Percentiles rank a stretch among this genome's conserved stretches.
These are phyloP conservation scores for Erebia ligea DNA, from an alignment of 2,888 invertebrate genomes.

Conservation along the genomic window DNA sequence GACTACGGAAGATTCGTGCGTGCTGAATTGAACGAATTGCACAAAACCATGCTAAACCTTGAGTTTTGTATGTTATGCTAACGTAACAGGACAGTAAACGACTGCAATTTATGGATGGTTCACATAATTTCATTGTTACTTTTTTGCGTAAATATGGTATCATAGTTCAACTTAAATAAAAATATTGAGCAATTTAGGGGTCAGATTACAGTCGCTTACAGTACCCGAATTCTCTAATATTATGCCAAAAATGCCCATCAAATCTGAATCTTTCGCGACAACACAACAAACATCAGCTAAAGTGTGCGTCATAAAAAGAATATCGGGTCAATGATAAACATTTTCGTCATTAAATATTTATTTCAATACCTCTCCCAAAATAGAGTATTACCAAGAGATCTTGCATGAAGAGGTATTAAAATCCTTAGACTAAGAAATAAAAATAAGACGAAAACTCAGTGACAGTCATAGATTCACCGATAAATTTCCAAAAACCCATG, in stretches of 20 bases:
- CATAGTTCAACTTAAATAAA: constrained; percentile 37
- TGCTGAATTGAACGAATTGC: constrained; percentile 7
- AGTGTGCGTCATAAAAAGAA: constrained; percentile 12
- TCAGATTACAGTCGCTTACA: constrained; percentile 38
- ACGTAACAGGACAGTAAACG: constrained; percentile 11
- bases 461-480: constrained; percentile 30
- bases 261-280: constrained; percentile 12
- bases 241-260: constrained; percentile 18
- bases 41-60: constrained; percentile 9
- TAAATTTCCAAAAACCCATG: constrained; percentile 35
- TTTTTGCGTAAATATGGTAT: constrained; percentile 5
- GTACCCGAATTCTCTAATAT: constrained; percentile 20
- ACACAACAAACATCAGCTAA: constrained; percentile 13
- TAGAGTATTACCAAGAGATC: constrained; percentile 43
- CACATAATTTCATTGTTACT: constrained; percentile 20
- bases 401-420: constrained; percentile 54
- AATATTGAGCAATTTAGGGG: constrained; percentile 61
- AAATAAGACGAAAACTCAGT: constrained; percentile 24
- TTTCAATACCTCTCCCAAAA: constrained; percentile 57
- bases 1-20: background rate
- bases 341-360: constrained; percentile 46
- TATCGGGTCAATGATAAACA: constrained; percentile 51
- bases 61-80: constrained; percentile 2
- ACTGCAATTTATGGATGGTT: constrained; percentile 18
- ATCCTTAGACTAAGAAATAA: constrained; percentile 37